These are phyloP conservation scores for Diadema setosum DNA, from an alignment of 35 echinoderm and acorn worm species.

Conservation along the genomic window DNA sequence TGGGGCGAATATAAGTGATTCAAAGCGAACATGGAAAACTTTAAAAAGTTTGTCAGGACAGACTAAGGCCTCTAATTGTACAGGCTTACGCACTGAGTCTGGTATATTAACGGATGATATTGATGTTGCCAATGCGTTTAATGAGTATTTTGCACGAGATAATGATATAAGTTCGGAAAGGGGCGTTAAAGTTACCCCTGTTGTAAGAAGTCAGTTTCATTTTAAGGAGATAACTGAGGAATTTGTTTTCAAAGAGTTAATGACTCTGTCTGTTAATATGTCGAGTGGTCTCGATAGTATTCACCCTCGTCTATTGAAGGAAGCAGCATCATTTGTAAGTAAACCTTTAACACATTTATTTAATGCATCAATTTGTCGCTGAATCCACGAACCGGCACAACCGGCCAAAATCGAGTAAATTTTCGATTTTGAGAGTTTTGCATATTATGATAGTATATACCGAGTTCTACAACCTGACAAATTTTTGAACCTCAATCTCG, in stretches of 20 bases:
- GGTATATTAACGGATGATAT: neutral
- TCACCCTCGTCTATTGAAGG: neutral
- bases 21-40: neutral
- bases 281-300: neutral
- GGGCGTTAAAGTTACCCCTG: neutral
- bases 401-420: too few relatives aligned
- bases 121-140: neutral
- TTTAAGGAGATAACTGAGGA: neutral
- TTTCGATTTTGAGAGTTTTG: too few relatives aligned
- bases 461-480: too few relatives aligned
- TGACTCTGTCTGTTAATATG: neutral
- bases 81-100: neutral
- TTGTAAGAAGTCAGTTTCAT: neutral
- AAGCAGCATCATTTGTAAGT: neutral
- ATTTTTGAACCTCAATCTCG: too few relatives aligned
- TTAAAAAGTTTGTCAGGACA: neutral
- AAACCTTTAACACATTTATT: neutral
- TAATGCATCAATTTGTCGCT: neutral
- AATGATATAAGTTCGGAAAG: neutral
- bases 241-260: neutral
- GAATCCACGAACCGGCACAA: too few relatives aligned
- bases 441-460: too few relatives aligned
- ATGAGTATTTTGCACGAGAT: neutral
- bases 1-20: neutral
- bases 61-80: neutral